Base-by-base conservation (phyloP, 2,113 vertebrate genomes). In the Chlamydotis undulata region DNA sequence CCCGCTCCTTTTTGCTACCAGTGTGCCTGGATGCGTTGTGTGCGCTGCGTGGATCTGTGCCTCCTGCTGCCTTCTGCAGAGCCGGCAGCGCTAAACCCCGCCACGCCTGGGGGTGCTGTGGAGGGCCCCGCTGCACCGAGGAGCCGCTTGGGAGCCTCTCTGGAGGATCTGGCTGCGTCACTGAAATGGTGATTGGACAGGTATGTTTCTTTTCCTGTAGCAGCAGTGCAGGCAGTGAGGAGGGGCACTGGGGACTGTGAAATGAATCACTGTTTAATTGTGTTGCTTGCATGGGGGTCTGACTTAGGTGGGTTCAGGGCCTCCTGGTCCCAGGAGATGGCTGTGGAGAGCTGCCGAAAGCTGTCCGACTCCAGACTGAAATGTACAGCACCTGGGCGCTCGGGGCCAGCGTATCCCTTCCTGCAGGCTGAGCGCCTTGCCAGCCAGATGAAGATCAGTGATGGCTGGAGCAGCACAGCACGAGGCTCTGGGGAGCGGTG, bases 31-130 rank as follows among this genome's bases (percentile, higher is more conserved):
- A 11, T 0, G 26, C 7, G 29, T 4, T 14, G 25, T 6, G 24
- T 5, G 25, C 0, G 3, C 35, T 4, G 29, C 0, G 1, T 0
- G 2, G 47, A 29, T 23, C 55, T 31, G 37, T 22, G 53, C 28
- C 9, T 67, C 19, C 37, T 10, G 14, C 76, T 29, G 39, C 57
- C 71, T 11, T 12, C 9, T 1, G 2, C 11, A 5, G 76, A 28
- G 39, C 2, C 0, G 12, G 18, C 43, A 2, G 50, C 2, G 16
- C 16, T 28, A 11, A 8, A 14, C 35, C 21, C 60, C 1, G 2
- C 69, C 22, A 4, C 0, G 0, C 57, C 2, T 15, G 39, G 10
- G 1, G 6, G 43, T 26, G 52, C n/a, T 26, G 24, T 1, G 17
- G 35, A 14, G 49, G 47, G 28, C 60, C 35, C 39, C 6, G 69